A percentile compares a stretch with the other conserved stretches of the same genome.
phyloP scores from a whole-genome alignment of 2,797 vertebrate species.

The Rhinella marina region DNA sequence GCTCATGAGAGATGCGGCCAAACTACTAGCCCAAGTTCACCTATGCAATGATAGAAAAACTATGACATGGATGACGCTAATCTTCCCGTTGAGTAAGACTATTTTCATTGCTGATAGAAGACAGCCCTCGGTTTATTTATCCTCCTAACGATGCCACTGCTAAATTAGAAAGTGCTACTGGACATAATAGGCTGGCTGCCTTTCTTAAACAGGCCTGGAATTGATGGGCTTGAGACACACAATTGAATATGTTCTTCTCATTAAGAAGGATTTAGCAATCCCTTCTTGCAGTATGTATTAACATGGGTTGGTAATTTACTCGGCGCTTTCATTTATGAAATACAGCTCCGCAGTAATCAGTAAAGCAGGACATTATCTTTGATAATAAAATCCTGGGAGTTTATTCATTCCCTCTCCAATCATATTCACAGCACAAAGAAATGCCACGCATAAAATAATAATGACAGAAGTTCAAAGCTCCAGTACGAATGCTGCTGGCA shows the following conservation, averaged over 20 bases:
- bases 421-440: constrained; percentile 37
- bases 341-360: constrained; percentile 54
- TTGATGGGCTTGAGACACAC: constrained; percentile 48
- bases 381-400: constrained; percentile 52
- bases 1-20: background rate
- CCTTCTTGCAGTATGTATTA: constrained; percentile 41
- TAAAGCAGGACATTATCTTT: constrained; percentile 53
- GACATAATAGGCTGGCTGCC: constrained; percentile 26
- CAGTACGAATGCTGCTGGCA: constrained; percentile 3
- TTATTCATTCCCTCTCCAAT: constrained; percentile 38
- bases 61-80: background rate
- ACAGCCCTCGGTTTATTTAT: constrained; percentile 26
- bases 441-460: constrained; percentile 55
- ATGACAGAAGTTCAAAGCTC: constrained; percentile 43
- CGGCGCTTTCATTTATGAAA: constrained; percentile 48
- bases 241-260: constrained; percentile 58
- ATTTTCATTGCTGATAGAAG: background rate
- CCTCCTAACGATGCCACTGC: constrained; percentile 24
- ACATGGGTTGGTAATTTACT: constrained; percentile 53
- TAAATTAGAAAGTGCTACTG: constrained; percentile 36
- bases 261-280: constrained; percentile 55
- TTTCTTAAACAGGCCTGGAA: constrained; percentile 42
- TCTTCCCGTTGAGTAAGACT: background rate
- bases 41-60: background rate
- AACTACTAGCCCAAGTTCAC: background rate